Conservation (phyloP, 2,888 invertebrate species). For the Ornithoptera priamus region DNA sequence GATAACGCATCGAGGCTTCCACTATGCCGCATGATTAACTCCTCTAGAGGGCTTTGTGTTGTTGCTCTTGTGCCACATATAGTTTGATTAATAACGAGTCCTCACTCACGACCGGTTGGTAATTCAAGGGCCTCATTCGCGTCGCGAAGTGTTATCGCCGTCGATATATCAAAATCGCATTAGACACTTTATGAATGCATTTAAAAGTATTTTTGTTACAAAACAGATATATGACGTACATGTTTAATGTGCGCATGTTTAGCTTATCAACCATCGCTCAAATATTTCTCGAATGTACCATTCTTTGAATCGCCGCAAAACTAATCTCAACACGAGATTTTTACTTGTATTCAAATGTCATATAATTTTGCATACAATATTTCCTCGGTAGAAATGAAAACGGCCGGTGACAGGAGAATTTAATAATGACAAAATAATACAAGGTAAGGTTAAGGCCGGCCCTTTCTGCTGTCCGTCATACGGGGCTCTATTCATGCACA, state of each 20-base stretch:
- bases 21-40: slow-evolving; percentile 53
- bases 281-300: slow-evolving; percentile 34
- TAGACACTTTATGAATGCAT: slow-evolving; percentile 9
- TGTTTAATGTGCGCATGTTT: not conserved
- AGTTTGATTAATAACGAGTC: slow-evolving; percentile 64
- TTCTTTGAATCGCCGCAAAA: slow-evolving; percentile 44
- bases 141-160: slow-evolving; percentile 24
- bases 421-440: slow-evolving; percentile 81
- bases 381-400: slow-evolving; percentile 76
- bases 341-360: slow-evolving; percentile 79
- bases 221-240: not conserved
- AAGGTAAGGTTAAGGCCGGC: slow-evolving; percentile 74
- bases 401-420: slow-evolving; percentile 75
- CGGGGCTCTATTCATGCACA: slow-evolving; percentile 74
- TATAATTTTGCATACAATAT: slow-evolving; percentile 81
- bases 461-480: slow-evolving; percentile 80
- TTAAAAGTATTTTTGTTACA: slow-evolving; percentile 6
- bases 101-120: slow-evolving; percentile 44
- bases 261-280: slow-evolving; percentile 30
- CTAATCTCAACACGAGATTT: slow-evolving; percentile 66
- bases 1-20: slow-evolving; percentile 57
- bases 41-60: slow-evolving; percentile 61
- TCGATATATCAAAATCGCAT: slow-evolving; percentile 13
- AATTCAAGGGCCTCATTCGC: slow-evolving; percentile 47
- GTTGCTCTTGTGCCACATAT: slow-evolving; percentile 62